A percentile compares a stretch with the other conserved stretches of the same genome.
phyloP scores from a whole-genome alignment of 1,140 invertebrate genomes.

The Trypoxylus dichotomus region DNA sequence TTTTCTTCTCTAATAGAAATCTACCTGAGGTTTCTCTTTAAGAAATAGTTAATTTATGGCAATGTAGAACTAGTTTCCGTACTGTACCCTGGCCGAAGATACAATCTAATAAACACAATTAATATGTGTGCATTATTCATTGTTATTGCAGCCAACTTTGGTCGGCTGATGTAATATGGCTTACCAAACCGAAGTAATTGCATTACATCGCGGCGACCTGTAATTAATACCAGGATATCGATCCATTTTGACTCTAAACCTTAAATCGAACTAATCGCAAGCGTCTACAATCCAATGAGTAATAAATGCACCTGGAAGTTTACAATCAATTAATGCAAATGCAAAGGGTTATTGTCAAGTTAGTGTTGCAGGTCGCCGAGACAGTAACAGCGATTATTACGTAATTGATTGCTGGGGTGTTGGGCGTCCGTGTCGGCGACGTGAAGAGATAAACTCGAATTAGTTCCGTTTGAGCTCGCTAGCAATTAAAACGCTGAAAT shows the following conservation, averaged over 20 bases:
- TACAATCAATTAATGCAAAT: not conserved
- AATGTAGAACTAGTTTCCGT: too few species aligned
- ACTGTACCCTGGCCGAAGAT: not conserved
- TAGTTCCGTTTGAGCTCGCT: not conserved
- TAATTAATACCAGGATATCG: constrained; percentile 12
- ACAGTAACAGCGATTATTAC: not conserved
- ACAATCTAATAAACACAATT: not conserved
- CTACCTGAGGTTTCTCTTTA: too few species aligned
- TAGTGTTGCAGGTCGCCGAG: not conserved
- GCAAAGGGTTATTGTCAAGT: not conserved
- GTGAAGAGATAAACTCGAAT: not conserved
- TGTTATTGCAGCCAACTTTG: constrained; percentile 8
- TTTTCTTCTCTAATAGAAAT: too few species aligned
- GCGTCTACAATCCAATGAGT: not conserved
- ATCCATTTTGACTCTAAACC: not conserved
- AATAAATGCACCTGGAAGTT: not conserved
- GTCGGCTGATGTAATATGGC: not conserved
- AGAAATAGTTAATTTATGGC: too few species aligned
- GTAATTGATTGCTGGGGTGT: not conserved
- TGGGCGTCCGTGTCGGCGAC: not conserved
- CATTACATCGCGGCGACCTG: not conserved
- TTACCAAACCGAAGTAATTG: not conserved
- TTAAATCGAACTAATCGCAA: not conserved
- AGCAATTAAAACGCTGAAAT: not conserved
- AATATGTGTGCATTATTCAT: not conserved